Base-by-base conservation (phyloP, 2,888 invertebrate genomes). In the Ophion ellenae region DNA sequence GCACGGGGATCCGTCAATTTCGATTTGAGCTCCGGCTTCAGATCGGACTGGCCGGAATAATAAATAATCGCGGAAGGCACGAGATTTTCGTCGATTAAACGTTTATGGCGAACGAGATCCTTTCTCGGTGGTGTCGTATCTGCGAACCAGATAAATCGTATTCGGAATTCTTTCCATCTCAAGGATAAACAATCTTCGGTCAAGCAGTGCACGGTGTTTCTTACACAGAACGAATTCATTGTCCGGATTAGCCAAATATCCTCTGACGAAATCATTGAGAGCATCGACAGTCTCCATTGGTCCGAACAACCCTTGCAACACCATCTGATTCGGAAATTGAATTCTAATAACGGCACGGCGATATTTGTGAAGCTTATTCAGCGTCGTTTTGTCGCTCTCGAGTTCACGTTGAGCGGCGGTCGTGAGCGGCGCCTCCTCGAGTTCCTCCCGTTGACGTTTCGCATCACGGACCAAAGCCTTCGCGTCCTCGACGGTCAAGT, bases 71-170 rank as follows among this genome's bases (percentile, higher is more conserved):
- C 97, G 88, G 96, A 96, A 47, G 98, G 98, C 6, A 98, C 97
- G 92, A 97, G 97, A 90, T 96, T 96, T 11, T 96, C 95, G 91
- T 98, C 97, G 11, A 97, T 91, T 76, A 98, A 94, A n/a, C 96
- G 96, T 88, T 95, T 95, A 79, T 95, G 94, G 9, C 95, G 94
- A 66, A 96, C 94, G 66, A 98, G 94, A 85, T 96, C 94, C 88
- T 95, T 95, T 93, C 97, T 97, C 11, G 98, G 97, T n/a, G 98
- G 98, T 20, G 98, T 96, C 59, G 97, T 97, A 95, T 97, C 98
- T 98, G 93, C 87, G 94, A 94, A 88, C 53, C 83, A 83, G 76
- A 69, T 70, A 70, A 71, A 84, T 70, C 20, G 73, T 40, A 81
- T 53, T 3, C 53, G 17, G 14, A 53, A 17, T 53, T 5, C 17